Evolutionary conservation across 2,888 invertebrate genomes (phyloP), one percentile per base, ranked within the genome.

Genomic region (Aleiodes testaceus): DNA sequence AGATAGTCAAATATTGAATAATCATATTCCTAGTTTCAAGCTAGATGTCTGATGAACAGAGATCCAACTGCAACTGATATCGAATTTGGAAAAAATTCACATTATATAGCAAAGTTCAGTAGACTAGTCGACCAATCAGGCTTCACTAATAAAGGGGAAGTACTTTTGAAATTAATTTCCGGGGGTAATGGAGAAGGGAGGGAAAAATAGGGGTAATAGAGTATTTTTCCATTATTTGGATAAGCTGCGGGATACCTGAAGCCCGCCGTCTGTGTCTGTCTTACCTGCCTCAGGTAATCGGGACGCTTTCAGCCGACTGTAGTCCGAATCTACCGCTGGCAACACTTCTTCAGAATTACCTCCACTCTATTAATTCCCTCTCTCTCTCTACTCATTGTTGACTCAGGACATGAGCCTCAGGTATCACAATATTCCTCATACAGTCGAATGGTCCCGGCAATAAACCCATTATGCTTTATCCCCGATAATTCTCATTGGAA

Each of bases 211-310:
- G 22, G 53, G 36, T 36, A 36, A 36, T 36, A 7, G 36, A 36
- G 11, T 7, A 11, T 36, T 36, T 36, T 36, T 36, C 36, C 9
- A 36, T 2, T 7, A 0, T 53, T 53, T n/a, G 26, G 12, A 12
- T 53, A 53, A 53, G 4, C 26, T 14, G 53, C 26, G 16, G 16
- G 36, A 59, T 59, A 16, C 59, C 36, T 59, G 26, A 30, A 14
- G n/a, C 3, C 55, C n/a, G 55, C 14, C 14, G 42, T n/a, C 36
- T 30, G 16, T 59, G 42, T 36, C 30, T 59, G 36, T 36, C 30
- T 59, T 59, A 59, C 59, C 59, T 59, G 59, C 59, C 30, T 42
- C 36, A 59, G 59, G 59, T 59, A 59, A 59, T 14, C 59, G 36
- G 11, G 4, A n/a, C 5, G 30, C 3, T 26, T 11, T n/a, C 20